Evolutionary conservation across 2,113 vertebrate species (phyloP), one percentile per base, ranked within the genome.

Genomic region (Bambusicola thoracicus): DNA sequence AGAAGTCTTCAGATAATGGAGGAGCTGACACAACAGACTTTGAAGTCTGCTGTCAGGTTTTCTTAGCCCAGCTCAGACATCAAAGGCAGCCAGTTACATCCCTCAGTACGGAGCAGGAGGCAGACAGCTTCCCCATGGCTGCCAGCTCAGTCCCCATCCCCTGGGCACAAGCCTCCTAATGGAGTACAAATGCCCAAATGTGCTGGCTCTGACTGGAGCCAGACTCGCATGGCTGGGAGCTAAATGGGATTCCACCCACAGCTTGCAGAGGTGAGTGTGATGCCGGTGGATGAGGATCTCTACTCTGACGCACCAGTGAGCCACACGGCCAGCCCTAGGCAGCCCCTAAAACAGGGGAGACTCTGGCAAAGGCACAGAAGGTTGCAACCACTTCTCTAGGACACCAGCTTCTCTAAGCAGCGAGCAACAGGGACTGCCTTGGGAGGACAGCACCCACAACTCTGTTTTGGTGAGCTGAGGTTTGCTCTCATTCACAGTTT

Each of bases 71-170:
- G 84, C 94, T 94, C 94, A 95, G 91, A 94, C 87, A 91, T 97
- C 92, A 95, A 97, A 96, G 92, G 90, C 93, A 81, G 86, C 92
- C 84, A 91, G 86, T 73, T 94, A 13, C 48, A 89, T 66, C 81
- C 80, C 76, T 83, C 85, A 87, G 55, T 93, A 87, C 6, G 3
- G 77, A 93, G 69, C 4, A 0, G n/a, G 6, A 87, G 75, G 59
- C 5, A 0, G 68, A 59, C 16, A n/a, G 41, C 85, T 92, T 84
- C 82, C 85, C 83, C 76, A 88, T 66, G 90, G 90, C 92, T 11
- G 10, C 43, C 3, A 0, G 80, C 88, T 95, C 90, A 90, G 73
- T 66, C 1, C 0, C 1, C 0, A n/a, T 84, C 83, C 83, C 73
- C 41, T 0, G 0, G 44, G 92, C 80, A 53, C 0, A 90, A 94